These are phyloP conservation scores for Trisateles emortualis DNA, from an alignment of 2,888 invertebrate species.

Conservation along the genomic window DNA sequence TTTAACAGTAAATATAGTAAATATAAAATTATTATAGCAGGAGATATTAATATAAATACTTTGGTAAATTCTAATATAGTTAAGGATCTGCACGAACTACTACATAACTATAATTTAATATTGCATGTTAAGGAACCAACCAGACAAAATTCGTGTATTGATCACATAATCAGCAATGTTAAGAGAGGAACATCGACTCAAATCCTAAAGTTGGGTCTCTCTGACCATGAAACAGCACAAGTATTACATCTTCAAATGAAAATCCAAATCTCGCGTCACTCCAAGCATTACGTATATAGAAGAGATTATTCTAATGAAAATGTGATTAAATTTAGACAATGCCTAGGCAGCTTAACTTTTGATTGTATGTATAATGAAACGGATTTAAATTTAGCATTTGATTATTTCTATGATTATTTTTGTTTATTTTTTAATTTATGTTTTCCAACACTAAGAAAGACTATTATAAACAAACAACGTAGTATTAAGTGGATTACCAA, in stretches of 20 bases:
- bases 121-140: not conserved
- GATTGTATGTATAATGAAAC: too few species aligned
- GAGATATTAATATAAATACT: too few species aligned
- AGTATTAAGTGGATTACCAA: too few species aligned
- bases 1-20: too few species aligned
- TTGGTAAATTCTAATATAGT: not conserved
- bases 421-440: not conserved
- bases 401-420: not conserved
- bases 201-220: too few species aligned
- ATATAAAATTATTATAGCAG: too few species aligned
- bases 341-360: too few species aligned
- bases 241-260: not conserved
- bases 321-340: not conserved
- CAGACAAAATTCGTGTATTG: not conserved
- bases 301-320: not conserved
- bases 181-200: too few species aligned
- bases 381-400: not conserved
- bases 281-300: not conserved
- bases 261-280: not conserved
- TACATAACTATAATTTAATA: not conserved
- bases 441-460: not conserved
- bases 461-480: too few species aligned
- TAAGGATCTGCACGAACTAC: not conserved
- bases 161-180: too few species aligned
- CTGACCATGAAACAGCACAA: too few species aligned